Evolutionary conservation across 1,140 invertebrate species (phyloP).

Genomic region (Drosophila pruinosa): DNA sequence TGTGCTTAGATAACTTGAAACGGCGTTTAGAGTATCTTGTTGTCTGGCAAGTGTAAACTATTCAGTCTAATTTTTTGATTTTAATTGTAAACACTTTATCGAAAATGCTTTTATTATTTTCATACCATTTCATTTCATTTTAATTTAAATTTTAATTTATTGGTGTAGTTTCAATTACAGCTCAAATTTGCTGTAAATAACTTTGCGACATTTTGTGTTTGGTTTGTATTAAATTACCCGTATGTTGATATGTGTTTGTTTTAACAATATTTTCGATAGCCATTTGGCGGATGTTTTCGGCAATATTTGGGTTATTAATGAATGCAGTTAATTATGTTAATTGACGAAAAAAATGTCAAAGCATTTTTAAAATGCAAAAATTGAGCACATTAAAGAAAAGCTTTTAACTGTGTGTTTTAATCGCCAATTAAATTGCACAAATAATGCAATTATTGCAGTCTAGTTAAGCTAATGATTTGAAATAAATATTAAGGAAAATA

Average conservation of each 20-base stretch:
- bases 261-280: neutral
- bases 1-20: neutral
- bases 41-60: no score
- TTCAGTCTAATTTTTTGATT: neutral
- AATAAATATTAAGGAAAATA: no score
- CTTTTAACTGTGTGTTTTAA: no score
- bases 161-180: constrained; percentile 25
- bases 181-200: constrained; percentile 27
- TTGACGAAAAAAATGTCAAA: neutral
- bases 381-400: no score
- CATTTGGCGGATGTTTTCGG: neutral
- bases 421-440: no score
- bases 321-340: neutral
- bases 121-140: constrained; percentile 21
- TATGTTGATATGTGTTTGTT: neutral
- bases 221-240: neutral
- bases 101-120: constrained; percentile 9
- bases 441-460: no score
- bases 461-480: no score
- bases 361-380: neutral
- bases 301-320: neutral
- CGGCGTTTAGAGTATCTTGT: neutral
- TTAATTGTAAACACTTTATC: neutral
- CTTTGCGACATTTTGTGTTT: constrained; percentile 6
- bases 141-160: constrained; percentile 11